These are phyloP conservation scores for Collichthys lucidus DNA, from an alignment of 2,113 vertebrate species.

Conservation along the genomic window DNA sequence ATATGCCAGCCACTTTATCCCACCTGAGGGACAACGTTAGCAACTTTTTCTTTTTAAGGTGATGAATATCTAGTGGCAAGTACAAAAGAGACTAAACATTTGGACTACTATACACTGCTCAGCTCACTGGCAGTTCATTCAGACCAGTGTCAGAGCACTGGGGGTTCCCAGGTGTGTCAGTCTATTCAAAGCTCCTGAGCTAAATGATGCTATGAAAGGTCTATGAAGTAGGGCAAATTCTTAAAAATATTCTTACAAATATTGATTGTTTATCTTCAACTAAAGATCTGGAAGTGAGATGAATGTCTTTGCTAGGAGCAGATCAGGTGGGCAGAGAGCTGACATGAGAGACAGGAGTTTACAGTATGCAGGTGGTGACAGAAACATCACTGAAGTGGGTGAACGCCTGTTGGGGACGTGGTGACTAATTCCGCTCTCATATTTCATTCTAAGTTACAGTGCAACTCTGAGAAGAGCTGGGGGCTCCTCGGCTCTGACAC, in stretches of 20 bases:
- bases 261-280: conserved; percentile 1
- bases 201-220: neutral
- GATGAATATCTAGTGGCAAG: neutral
- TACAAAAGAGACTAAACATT: neutral
- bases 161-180: neutral
- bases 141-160: too few species aligned
- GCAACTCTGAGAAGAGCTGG: conserved; percentile 11
- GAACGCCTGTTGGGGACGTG: conserved; percentile 39
- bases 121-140: too few species aligned
- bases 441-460: conserved; percentile 62
- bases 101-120: too few species aligned
- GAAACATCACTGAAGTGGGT: conserved; percentile 38
- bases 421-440: conserved; percentile 67
- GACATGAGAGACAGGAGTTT: conserved; percentile 31
- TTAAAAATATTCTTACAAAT: neutral
- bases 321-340: conserved; percentile 36
- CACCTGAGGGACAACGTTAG: neutral
- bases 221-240: neutral
- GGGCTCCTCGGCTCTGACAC: conserved; percentile 3
- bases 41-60: neutral
- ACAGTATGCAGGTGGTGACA: conserved; percentile 44
- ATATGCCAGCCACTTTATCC: neutral
- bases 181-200: neutral
- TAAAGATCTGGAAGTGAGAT: conserved; percentile 2
- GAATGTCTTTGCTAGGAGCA: conserved; percentile 2